phyloP scores from a whole-genome alignment of 2,113 vertebrate species.

The Petroica traversi region DNA sequence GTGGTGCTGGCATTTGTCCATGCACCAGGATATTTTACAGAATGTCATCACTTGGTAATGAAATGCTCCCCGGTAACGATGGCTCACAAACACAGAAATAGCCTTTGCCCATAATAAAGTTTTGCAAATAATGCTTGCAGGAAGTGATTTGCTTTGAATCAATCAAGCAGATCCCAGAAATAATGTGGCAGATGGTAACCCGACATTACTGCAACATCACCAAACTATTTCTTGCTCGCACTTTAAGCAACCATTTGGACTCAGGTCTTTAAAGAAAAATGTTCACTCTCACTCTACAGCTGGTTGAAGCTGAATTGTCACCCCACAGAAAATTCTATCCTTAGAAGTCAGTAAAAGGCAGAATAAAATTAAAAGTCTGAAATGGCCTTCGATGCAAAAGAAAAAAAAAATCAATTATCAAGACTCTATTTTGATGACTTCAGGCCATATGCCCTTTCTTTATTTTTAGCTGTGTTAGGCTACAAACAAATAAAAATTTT shows the following conservation, averaged over 20 bases:
- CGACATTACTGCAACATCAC: slow-evolving; percentile 1
- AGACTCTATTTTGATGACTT: background rate
- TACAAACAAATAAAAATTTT: background rate
- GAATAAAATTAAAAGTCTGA: background rate
- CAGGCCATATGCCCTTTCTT: background rate
- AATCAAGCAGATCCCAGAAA: slow-evolving; percentile 39
- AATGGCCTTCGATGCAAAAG: background rate
- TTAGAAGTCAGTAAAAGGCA: background rate
- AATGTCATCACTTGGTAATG: slow-evolving; percentile 46
- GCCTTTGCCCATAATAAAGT: slow-evolving; percentile 37
- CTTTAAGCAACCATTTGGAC: slow-evolving; percentile 40
- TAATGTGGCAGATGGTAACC: slow-evolving; percentile 27
- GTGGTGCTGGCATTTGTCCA: slow-evolving; percentile 35
- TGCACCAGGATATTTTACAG: slow-evolving; percentile 25
- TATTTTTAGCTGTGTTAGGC: background rate
- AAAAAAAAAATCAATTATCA: background rate
- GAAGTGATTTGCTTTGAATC: slow-evolving; percentile 44
- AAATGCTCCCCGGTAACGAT: background rate
- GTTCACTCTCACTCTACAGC: slow-evolving; percentile 10
- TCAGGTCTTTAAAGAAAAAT: slow-evolving; percentile 1
- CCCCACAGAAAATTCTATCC: background rate
- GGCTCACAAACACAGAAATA: slow-evolving; percentile 35
- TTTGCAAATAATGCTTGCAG: slow-evolving; percentile 53
- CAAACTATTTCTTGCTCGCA: background rate
- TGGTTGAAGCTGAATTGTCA: slow-evolving; percentile 1